Evolutionary conservation across 1,140 invertebrate genomes (phyloP).

Genomic region (Triops cancriformis): DNA sequence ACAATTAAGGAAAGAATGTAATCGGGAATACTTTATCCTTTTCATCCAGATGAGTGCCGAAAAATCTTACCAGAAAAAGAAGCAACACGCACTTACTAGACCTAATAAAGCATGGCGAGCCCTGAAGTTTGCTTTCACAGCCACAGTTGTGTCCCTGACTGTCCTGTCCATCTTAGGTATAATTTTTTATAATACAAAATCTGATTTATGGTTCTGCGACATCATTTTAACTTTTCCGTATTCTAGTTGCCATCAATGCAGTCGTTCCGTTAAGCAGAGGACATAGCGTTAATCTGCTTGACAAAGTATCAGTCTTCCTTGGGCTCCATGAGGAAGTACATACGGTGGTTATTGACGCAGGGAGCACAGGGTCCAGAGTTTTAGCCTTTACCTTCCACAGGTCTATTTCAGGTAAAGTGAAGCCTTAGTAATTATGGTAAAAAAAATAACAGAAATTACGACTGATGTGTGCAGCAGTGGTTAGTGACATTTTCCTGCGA

Average conservation of each 20-base stretch:
- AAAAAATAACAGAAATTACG: too few relatives aligned
- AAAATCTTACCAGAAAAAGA: not conserved
- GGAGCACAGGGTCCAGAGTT: constrained; percentile 86
- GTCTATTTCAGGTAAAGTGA: constrained; percentile 49
- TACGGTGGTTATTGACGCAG: constrained; percentile 92
- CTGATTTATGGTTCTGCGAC: not conserved
- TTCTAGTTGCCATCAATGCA: not conserved
- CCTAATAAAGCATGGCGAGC: not conserved
- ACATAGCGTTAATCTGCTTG: constrained; percentile 37
- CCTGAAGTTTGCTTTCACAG: not conserved
- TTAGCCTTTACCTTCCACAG: constrained; percentile 81
- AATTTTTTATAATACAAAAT: not conserved
- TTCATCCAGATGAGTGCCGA: not conserved
- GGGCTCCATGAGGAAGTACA: constrained; percentile 66
- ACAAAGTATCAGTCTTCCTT: constrained; percentile 54
- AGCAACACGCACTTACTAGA: not conserved
- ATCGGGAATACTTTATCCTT: not conserved
- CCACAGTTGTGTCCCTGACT: not conserved
- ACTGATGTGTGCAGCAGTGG: too few relatives aligned
- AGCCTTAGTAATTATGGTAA: too few relatives aligned
- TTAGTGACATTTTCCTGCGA: too few relatives aligned
- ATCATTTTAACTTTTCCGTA: not conserved
- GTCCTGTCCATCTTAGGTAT: not conserved
- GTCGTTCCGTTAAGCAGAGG: constrained; percentile 8
- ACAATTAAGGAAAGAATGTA: not conserved